A percentile compares a stretch with the other conserved stretches of the same genome.
phyloP scores from a whole-genome alignment of 1,140 invertebrate species.

The Saccostrea cuccullata region DNA sequence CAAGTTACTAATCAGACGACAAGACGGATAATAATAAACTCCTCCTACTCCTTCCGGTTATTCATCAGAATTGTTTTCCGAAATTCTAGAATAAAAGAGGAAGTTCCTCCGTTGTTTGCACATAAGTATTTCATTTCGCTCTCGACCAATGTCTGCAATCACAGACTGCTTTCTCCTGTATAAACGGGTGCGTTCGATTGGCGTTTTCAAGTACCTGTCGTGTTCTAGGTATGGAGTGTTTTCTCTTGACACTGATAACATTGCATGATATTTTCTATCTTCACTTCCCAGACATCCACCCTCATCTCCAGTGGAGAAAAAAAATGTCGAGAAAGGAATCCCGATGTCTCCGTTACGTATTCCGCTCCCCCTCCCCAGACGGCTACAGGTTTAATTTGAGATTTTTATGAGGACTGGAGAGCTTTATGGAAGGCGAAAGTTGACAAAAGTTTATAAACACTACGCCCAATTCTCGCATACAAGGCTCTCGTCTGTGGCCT shows the following conservation, averaged over 20 bases:
- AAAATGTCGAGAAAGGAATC: conserved; percentile 14
- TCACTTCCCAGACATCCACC: conserved; percentile 27
- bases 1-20: no score
- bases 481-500: conserved; percentile 31
- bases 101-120: conserved; percentile 19
- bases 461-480: conserved; percentile 36
- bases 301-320: neutral
- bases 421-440: conserved; percentile 36
- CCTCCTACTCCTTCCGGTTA: neutral
- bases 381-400: conserved; percentile 21
- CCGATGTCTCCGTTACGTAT: neutral
- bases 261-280: conserved; percentile 4
- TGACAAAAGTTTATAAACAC: conserved; percentile 36
- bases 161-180: neutral
- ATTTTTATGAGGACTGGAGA: conserved; percentile 37
- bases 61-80: neutral
- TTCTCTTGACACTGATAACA: conserved; percentile 28
- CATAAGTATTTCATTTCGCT: neutral
- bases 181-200: conserved; percentile 33
- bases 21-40: neutral
- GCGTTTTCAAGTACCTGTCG: neutral
- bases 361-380: conserved; percentile 20
- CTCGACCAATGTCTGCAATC: neutral
- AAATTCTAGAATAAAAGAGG: neutral
- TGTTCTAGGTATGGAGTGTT: conserved; percentile 20